These are phyloP conservation scores for Clytia hemisphaerica DNA, from an alignment of 30 jellyfish, hydroid and myxozoan genomes.

Conservation along the genomic window DNA sequence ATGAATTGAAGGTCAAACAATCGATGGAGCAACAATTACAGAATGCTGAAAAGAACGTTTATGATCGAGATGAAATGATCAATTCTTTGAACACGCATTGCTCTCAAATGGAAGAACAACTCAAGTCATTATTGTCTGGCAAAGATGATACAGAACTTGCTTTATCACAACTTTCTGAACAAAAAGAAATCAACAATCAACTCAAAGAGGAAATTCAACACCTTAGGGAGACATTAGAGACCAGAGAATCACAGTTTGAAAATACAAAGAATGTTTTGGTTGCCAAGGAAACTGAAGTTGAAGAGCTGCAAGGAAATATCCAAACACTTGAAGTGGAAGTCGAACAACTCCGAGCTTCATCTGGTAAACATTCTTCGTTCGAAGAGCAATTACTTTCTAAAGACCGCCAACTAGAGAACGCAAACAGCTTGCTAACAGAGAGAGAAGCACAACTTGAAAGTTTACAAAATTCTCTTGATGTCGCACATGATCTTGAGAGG, in stretches of 20 bases:
- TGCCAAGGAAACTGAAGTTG: background rate
- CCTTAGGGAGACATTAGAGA: conserved; percentile 4
- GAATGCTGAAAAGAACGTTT: background rate
- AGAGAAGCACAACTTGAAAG: conserved; percentile 6
- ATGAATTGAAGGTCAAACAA: background rate
- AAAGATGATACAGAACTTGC: conserved; percentile 23
- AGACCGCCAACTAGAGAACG: too few species aligned
- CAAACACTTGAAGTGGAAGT: conserved; percentile 29
- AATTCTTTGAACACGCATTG: background rate
- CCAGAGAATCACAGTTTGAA: conserved; percentile 19
- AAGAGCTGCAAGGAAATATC: conserved; percentile 16
- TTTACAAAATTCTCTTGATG: conserved; percentile 15
- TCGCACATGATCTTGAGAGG: background rate
- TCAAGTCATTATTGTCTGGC: conserved; percentile 4
- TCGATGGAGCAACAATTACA: background rate
- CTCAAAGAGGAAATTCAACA: conserved; percentile 8
- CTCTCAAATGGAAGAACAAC: conserved; percentile 11
- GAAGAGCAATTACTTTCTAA: too few species aligned
- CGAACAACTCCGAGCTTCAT: background rate
- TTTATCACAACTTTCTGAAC: conserved; percentile 8
- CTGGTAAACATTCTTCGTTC: too few species aligned
- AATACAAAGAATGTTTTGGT: background rate
- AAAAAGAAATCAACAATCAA: background rate
- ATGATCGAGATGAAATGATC: background rate
- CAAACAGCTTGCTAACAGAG: conserved; percentile 20